phyloP scores from a whole-genome alignment of 2,888 invertebrate species.

The Drosophila setosimentum region DNA sequence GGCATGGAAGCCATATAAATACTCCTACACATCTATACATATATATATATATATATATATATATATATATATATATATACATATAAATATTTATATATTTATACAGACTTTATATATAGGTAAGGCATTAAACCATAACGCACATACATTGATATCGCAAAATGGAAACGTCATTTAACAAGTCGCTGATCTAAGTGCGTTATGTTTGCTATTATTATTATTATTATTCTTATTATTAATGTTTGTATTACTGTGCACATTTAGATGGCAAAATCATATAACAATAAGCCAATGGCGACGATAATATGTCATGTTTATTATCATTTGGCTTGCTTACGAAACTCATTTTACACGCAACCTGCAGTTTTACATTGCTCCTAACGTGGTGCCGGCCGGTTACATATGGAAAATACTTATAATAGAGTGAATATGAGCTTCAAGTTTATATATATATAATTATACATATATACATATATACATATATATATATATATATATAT shows the following conservation, averaged over 20 bases:
- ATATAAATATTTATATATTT: slow-evolving; percentile 29
- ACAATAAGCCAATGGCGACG: slow-evolving; percentile 33
- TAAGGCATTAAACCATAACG: slow-evolving; percentile 8
- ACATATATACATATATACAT: slow-evolving; percentile 14
- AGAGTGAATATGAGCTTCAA: neutral
- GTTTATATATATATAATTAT: too few species aligned
- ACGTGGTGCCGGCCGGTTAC: neutral
- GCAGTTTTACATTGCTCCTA: slow-evolving; percentile 19
- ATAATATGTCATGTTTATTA: slow-evolving; percentile 43
- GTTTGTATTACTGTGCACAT: neutral
- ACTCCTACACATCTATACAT: neutral
- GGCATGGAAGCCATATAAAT: slow-evolving; percentile 51
- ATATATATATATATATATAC: neutral
- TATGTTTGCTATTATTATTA: slow-evolving; percentile 7
- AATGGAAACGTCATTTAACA: neutral
- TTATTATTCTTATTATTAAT: neutral
- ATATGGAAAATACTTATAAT: slow-evolving; percentile 5
- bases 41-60: neutral
- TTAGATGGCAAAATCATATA: slow-evolving; percentile 35
- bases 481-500: slow-evolving; percentile 5
- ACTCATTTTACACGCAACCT: slow-evolving; percentile 39
- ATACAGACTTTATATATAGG: neutral
- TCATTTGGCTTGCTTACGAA: slow-evolving; percentile 39
- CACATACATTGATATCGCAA: slow-evolving; percentile 4
- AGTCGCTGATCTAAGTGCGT: neutral